Evolutionary conservation across 2,113 vertebrate genomes (phyloP).

Genomic region (Anhinga anhinga): DNA sequence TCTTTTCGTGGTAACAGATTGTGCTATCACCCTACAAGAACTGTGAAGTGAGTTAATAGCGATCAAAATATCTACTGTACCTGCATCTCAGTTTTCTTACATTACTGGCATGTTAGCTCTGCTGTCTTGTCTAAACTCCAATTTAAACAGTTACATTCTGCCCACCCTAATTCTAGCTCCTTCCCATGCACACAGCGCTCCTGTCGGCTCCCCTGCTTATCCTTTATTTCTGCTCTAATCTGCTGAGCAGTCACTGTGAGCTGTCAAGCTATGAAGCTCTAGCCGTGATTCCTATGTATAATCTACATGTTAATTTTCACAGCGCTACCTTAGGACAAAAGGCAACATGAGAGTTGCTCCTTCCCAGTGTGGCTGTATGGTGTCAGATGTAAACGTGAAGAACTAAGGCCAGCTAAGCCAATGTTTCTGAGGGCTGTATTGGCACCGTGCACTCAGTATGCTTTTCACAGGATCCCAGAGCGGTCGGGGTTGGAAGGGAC

Average conservation of each 20-base stretch:
- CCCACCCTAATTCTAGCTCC: not conserved
- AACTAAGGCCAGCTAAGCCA: not conserved
- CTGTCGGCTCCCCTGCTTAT: not conserved
- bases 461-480: not conserved
- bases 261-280: not conserved
- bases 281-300: not conserved
- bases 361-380: not conserved
- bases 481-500: too few species aligned
- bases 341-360: not conserved
- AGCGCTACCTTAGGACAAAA: not conserved
- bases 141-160: not conserved
- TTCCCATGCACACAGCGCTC: not conserved
- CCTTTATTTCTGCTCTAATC: not conserved
- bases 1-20: conserved; percentile 6
- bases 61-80: conserved; percentile 10
- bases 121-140: not conserved
- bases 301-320: not conserved
- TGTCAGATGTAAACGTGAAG: not conserved
- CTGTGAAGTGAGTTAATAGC: conserved; percentile 10
- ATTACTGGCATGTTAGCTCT: not conserved
- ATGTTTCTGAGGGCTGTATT: not conserved
- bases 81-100: not conserved
- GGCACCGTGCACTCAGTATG: not conserved
- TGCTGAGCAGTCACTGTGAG: not conserved
- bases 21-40: not conserved